Conservation (phyloP, 2,888 invertebrate genomes). For the Aproaerema taeniolella region DNA sequence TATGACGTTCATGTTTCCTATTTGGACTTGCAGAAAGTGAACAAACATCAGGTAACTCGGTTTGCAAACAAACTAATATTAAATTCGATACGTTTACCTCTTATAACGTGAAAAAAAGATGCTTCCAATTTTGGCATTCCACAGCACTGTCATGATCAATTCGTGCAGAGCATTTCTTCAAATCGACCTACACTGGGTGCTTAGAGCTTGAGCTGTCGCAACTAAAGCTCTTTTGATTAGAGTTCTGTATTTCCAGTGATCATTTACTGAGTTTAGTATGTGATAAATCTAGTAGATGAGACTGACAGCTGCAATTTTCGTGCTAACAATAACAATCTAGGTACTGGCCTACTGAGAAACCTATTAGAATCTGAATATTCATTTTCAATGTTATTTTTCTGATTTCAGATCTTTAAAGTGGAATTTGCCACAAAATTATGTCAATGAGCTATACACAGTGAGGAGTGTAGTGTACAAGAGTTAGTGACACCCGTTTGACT, state of each 20-base stretch:
- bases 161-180: conserved; percentile 44
- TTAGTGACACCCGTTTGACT: too few relatives aligned
- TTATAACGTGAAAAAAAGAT: conserved; percentile 46
- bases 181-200: conserved; percentile 15
- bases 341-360: too few relatives aligned
- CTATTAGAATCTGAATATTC: too few relatives aligned
- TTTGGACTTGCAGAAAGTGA: conserved; percentile 50
- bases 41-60: conserved; percentile 49
- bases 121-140: conserved; percentile 74
- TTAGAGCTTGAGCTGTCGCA: too few relatives aligned
- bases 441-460: background rate
- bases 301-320: background rate
- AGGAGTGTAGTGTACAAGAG: conserved; percentile 1
- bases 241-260: too few relatives aligned
- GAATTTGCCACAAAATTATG: background rate
- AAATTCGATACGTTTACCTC: too few relatives aligned
- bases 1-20: conserved; percentile 57
- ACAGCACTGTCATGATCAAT: conserved; percentile 57
- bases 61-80: too few relatives aligned
- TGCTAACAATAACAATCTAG: conserved; percentile 5
- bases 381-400: too few relatives aligned
- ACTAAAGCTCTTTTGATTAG: too few relatives aligned
- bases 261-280: too few relatives aligned
- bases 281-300: too few relatives aligned
- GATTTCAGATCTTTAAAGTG: too few relatives aligned